Evolutionary conservation across 2,888 invertebrate species (phyloP).

Genomic region (Ochropacha duplaris): DNA sequence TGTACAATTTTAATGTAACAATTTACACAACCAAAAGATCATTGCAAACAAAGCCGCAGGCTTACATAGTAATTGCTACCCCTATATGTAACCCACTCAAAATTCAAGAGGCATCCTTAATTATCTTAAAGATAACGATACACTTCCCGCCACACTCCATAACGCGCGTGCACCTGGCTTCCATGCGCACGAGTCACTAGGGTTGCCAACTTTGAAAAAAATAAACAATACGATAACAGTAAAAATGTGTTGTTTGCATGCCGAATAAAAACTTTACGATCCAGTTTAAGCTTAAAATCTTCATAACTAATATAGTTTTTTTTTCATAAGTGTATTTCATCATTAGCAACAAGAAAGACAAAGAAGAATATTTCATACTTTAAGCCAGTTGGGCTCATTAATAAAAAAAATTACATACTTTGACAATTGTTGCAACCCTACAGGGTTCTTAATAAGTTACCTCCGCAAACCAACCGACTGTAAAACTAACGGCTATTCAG

Average conservation of each 20-base stretch:
- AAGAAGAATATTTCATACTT: too few species aligned
- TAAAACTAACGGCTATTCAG: slow-evolving; percentile 42
- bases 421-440: slow-evolving; percentile 12
- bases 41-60: slow-evolving; percentile 3
- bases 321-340: too few species aligned
- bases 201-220: slow-evolving; percentile 17
- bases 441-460: too few species aligned
- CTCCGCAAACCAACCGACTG: slow-evolving; percentile 30
- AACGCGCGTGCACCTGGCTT: slow-evolving; percentile 48
- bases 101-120: slow-evolving; percentile 40
- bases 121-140: slow-evolving; percentile 42
- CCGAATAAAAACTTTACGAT: too few species aligned
- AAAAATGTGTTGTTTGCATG: too few species aligned
- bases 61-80: slow-evolving; percentile 29
- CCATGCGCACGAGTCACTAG: slow-evolving; percentile 40
- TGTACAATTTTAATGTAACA: too few species aligned
- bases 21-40: background rate
- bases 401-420: background rate
- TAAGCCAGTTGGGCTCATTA: too few species aligned
- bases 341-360: too few species aligned
- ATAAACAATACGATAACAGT: too few species aligned
- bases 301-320: too few species aligned
- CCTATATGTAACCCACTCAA: slow-evolving; percentile 34
- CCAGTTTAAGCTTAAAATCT: too few species aligned
- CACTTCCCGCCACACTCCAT: slow-evolving; percentile 37